phyloP scores from a whole-genome alignment of 2,113 vertebrate species.

The Cygnus buccinator region DNA sequence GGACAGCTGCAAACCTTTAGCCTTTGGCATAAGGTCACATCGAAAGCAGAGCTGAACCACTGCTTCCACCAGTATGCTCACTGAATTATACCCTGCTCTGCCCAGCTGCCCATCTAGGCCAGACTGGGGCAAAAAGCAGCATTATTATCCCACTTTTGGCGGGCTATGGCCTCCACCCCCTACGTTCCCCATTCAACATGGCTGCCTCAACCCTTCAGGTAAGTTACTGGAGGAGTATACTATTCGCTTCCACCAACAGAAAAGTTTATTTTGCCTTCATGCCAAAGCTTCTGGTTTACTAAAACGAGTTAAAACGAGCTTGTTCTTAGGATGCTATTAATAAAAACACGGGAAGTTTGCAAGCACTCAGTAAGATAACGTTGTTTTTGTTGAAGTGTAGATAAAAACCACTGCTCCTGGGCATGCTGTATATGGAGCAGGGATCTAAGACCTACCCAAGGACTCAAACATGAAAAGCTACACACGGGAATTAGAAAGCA shows the following conservation, averaged over 20 bases:
- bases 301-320: conserved; percentile 14
- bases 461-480: background rate
- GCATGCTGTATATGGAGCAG: background rate
- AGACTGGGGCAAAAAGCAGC: background rate
- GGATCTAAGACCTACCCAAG: conserved; percentile 18
- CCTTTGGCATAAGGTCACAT: background rate
- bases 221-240: background rate
- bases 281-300: background rate
- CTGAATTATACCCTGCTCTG: background rate
- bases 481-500: background rate
- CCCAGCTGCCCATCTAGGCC: background rate
- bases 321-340: conserved; percentile 21
- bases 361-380: conserved; percentile 11
- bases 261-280: background rate
- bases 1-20: background rate
- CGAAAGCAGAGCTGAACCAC: background rate
- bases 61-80: background rate
- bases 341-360: conserved; percentile 39
- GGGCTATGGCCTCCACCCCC: background rate
- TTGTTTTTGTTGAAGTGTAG: conserved; percentile 1
- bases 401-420: conserved; percentile 41
- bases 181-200: background rate
- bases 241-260: background rate
- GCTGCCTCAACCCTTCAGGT: conserved; percentile 2
- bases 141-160: background rate